phyloP scores from a whole-genome alignment of 2,797 vertebrate species.

The Ispidina picta region DNA sequence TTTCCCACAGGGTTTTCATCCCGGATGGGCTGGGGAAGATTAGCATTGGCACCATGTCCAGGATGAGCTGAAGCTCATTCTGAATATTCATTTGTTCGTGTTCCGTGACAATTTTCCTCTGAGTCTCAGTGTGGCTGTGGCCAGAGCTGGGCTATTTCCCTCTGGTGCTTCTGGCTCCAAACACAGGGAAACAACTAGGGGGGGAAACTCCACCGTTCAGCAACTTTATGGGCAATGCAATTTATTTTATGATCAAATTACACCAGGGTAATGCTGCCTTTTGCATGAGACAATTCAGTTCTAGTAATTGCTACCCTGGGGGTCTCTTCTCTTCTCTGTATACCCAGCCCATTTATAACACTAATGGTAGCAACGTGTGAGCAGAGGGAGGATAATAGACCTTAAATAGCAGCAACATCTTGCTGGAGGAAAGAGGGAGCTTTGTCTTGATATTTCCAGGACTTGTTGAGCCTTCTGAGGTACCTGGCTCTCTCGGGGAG shows the following conservation, averaged over 20 bases:
- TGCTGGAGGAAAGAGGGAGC: constrained; percentile 5
- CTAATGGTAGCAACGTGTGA: constrained; percentile 11
- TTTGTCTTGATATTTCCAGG: background rate
- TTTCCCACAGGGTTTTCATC: background rate
- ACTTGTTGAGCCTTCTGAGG: background rate
- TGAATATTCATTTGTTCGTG: background rate
- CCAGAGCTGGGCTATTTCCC: constrained; percentile 24
- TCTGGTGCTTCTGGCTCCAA: constrained; percentile 36
- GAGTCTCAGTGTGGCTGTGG: background rate
- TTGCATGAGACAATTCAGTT: constrained; percentile 69
- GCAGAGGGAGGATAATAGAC: constrained; percentile 44
- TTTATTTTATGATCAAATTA: constrained; percentile 76
- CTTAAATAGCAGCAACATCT: constrained; percentile 47
- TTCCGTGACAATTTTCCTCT: background rate
- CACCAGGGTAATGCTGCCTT: constrained; percentile 55
- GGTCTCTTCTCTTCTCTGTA: constrained; percentile 19
- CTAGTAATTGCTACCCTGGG: constrained; percentile 71
- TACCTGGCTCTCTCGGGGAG: background rate
- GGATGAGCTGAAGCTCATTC: background rate
- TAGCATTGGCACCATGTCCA: background rate
- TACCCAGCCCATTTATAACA: constrained; percentile 44
- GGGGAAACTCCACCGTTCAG: constrained; percentile 49
- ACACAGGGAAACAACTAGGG: background rate
- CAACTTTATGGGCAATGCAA: constrained; percentile 70
- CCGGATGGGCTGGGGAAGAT: background rate